phyloP scores from a whole-genome alignment of 2,888 invertebrate genomes.

The Troides aeacus region DNA sequence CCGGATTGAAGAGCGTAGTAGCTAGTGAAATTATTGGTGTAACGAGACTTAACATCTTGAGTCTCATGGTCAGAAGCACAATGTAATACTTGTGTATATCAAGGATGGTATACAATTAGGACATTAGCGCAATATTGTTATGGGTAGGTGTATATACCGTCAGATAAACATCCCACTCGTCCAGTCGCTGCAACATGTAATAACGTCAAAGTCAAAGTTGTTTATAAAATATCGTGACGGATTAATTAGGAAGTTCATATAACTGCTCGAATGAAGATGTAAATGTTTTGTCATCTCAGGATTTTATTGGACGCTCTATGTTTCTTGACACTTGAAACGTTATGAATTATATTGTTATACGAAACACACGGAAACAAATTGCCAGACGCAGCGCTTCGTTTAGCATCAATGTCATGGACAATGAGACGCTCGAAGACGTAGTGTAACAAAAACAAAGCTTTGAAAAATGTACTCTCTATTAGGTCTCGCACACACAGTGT shows the following conservation, averaged over 20 bases:
- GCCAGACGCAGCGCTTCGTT: slow-evolving; percentile 58
- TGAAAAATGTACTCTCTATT: slow-evolving; percentile 11
- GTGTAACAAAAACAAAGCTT: slow-evolving; percentile 47
- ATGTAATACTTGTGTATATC: no score
- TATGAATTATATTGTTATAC: slow-evolving; percentile 33
- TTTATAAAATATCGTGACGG: neutral
- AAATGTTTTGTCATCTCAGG: neutral
- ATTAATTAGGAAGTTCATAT: neutral
- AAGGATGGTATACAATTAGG: no score
- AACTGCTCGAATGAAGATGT: no score
- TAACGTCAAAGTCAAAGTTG: neutral
- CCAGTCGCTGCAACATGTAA: no score
- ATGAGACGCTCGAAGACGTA: slow-evolving; percentile 50
- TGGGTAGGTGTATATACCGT: no score
- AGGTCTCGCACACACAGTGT: neutral
- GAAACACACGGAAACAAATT: slow-evolving; percentile 8
- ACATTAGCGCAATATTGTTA: no score
- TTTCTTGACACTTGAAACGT: slow-evolving; percentile 41
- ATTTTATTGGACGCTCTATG: neutral
- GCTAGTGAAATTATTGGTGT: no score
- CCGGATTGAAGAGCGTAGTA: no score
- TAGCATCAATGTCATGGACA: slow-evolving; percentile 64
- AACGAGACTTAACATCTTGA: no score
- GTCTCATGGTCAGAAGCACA: no score
- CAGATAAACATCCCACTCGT: no score